A percentile compares a stretch with the other conserved stretches of the same genome.
Conservation (phyloP, 2,888 invertebrate genomes). For the Coelopa pilipes region DNA sequence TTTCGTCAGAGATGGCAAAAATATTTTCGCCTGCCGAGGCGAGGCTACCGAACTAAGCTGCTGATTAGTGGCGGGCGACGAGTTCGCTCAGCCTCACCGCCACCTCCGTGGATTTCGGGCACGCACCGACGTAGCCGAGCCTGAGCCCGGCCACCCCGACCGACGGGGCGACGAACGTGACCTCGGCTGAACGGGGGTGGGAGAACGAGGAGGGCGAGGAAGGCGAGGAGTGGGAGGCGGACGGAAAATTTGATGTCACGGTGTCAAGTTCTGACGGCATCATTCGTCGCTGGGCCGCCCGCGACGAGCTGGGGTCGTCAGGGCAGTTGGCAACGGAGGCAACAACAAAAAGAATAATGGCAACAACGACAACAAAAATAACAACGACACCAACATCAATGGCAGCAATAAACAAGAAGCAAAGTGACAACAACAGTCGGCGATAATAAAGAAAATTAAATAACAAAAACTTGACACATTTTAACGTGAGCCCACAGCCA, state of each 20-base stretch:
- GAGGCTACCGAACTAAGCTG: too few relatives aligned
- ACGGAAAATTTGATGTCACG: not conserved
- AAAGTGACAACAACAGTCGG: not conserved
- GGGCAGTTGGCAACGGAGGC: too few relatives aligned
- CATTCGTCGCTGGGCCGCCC: not conserved
- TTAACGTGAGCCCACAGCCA: not conserved
- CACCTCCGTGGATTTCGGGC: not conserved
- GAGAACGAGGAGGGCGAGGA: not conserved
- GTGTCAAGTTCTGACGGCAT: not conserved
- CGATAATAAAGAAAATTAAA: not conserved
- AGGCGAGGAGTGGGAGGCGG: not conserved
- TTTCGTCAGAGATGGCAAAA: too few relatives aligned
- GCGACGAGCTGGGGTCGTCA: too few relatives aligned
- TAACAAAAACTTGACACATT: conserved; percentile 13
- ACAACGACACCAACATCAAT: not conserved
- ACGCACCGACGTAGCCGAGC: too few relatives aligned
- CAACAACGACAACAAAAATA: too few relatives aligned
- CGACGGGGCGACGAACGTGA: too few relatives aligned
- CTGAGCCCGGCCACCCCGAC: too few relatives aligned
- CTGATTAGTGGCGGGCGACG: too few relatives aligned
- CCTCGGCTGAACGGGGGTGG: too few relatives aligned
- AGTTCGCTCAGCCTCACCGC: too few relatives aligned
- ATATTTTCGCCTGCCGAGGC: not conserved
- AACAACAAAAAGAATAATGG: too few relatives aligned
- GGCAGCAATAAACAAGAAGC: not conserved